A percentile compares a stretch with the other conserved stretches of the same genome.
phyloP scores from a whole-genome alignment of 2,888 invertebrate species.

The Drosophila pseudotakahashii region DNA sequence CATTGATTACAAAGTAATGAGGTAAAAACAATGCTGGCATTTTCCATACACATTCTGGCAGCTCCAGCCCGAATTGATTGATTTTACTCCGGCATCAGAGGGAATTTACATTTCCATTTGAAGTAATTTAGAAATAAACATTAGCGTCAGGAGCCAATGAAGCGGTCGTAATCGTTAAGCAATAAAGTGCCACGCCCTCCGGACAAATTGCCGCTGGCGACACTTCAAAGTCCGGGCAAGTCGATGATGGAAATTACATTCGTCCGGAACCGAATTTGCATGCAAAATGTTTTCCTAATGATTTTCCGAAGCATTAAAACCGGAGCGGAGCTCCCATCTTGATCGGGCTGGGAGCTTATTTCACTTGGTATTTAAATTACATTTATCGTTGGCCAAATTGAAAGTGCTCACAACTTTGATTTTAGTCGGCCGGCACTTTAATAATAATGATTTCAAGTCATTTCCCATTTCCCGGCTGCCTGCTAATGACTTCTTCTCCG shows the following conservation, averaged over 20 bases:
- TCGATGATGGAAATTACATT: slow-evolving; percentile 61
- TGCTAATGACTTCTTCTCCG: slow-evolving; percentile 22
- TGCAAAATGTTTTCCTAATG: slow-evolving; percentile 71
- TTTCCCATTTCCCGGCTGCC: slow-evolving; percentile 30
- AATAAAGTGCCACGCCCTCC: slow-evolving; percentile 63
- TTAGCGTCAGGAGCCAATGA: slow-evolving; percentile 53
- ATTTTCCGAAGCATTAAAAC: slow-evolving; percentile 64
- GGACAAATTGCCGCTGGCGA: slow-evolving; percentile 34
- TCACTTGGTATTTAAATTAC: slow-evolving; percentile 36
- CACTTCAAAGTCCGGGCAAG: slow-evolving; percentile 37
- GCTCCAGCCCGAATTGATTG: slow-evolving; percentile 19
- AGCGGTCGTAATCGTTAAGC: slow-evolving; percentile 69
- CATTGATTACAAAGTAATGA: slow-evolving; percentile 21
- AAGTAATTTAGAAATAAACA: slow-evolving; percentile 61
- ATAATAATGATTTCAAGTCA: slow-evolving; percentile 54
- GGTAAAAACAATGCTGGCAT: slow-evolving; percentile 16
- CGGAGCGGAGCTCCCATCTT: slow-evolving; percentile 12
- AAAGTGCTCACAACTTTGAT: slow-evolving; percentile 49
- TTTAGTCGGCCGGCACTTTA: slow-evolving; percentile 29
- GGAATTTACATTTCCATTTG: slow-evolving; percentile 38
- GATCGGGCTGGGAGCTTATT: slow-evolving; percentile 23
- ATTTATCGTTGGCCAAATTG: slow-evolving; percentile 25
- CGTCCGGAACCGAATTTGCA: slow-evolving; percentile 67
- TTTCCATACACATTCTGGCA: slow-evolving; percentile 1
- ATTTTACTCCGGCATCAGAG: slow-evolving; percentile 10